Evolutionary conservation across 2,888 invertebrate species (phyloP).

Genomic region (Asteroscopus sphinx): DNA sequence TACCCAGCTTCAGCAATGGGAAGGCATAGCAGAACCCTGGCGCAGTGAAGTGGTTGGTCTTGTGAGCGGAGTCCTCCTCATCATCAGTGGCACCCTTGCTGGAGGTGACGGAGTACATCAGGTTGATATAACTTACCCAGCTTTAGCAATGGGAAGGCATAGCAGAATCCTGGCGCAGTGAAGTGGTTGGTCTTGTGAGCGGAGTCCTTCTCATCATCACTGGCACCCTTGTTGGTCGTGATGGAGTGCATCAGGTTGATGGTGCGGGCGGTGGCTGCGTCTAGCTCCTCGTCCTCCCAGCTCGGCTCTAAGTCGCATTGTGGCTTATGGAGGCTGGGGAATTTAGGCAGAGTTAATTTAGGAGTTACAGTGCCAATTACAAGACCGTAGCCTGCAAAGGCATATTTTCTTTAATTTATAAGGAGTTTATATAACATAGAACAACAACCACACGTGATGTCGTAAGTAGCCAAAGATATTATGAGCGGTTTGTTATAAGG

Average conservation of each 20-base stretch:
- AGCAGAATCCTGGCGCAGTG: slow-evolving; percentile 94
- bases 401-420: too few relatives aligned
- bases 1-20: slow-evolving; percentile 92
- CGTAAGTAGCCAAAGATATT: too few relatives aligned
- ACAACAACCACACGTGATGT: too few relatives aligned
- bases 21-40: slow-evolving; percentile 96
- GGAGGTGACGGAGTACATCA: slow-evolving; percentile 87
- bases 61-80: slow-evolving; percentile 42
- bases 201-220: slow-evolving; percentile 26
- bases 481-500: too few relatives aligned
- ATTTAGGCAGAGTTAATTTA: too few relatives aligned
- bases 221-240: slow-evolving; percentile 69
- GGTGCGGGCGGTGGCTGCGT: slow-evolving; percentile 91
- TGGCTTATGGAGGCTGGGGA: slow-evolving; percentile 91
- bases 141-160: slow-evolving; percentile 94
- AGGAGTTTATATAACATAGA: too few relatives aligned
- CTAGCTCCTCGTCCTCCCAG: slow-evolving; percentile 93
- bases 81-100: slow-evolving; percentile 40
- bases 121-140: slow-evolving; percentile 73
- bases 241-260: slow-evolving; percentile 89
- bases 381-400: too few relatives aligned
- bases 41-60: slow-evolving; percentile 88
- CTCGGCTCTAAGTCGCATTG: slow-evolving; percentile 94
- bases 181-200: slow-evolving; percentile 76
- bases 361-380: too few relatives aligned